Evolutionary conservation across 2,888 invertebrate species (phyloP).

Genomic region (Cetonia aurata): DNA sequence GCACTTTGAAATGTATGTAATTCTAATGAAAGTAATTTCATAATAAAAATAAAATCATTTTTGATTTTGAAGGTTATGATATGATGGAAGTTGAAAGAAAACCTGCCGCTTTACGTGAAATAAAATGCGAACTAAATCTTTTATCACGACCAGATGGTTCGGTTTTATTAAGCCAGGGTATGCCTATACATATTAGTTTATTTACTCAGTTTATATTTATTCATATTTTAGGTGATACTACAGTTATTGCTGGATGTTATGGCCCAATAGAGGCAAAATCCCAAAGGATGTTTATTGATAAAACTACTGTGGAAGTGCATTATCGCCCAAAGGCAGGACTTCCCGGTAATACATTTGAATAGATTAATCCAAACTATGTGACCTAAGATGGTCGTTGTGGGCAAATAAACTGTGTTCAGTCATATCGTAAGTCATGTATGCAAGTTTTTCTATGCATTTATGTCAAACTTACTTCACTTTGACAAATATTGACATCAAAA

Average conservation of each 20-base stretch:
- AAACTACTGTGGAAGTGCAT: constrained; percentile 82
- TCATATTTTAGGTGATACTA: constrained; percentile 78
- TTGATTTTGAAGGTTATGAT: neutral
- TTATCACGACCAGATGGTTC: constrained; percentile 84
- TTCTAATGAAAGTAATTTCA: too few relatives aligned
- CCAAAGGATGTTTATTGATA: constrained; percentile 82
- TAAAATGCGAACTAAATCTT: constrained; percentile 77
- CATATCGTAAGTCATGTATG: too few relatives aligned
- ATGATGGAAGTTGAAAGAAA: constrained; percentile 37
- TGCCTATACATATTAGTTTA: constrained; percentile 19
- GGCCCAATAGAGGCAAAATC: constrained; percentile 86
- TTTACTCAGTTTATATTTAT: constrained; percentile 8
- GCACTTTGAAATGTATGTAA: too few relatives aligned
- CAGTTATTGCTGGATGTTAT: constrained; percentile 81
- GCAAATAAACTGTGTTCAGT: neutral
- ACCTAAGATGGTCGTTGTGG: too few relatives aligned
- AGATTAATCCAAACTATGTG: neutral
- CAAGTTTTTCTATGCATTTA: too few relatives aligned
- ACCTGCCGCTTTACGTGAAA: constrained; percentile 29
- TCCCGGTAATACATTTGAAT: constrained; percentile 66
- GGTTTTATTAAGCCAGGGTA: constrained; percentile 83
- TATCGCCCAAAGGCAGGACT: constrained; percentile 84
- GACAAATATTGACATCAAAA: too few relatives aligned
- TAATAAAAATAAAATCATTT: too few relatives aligned
- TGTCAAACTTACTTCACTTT: too few relatives aligned